Conservation (phyloP, 2,888 invertebrate genomes). For the Stomorhina lunata region DNA sequence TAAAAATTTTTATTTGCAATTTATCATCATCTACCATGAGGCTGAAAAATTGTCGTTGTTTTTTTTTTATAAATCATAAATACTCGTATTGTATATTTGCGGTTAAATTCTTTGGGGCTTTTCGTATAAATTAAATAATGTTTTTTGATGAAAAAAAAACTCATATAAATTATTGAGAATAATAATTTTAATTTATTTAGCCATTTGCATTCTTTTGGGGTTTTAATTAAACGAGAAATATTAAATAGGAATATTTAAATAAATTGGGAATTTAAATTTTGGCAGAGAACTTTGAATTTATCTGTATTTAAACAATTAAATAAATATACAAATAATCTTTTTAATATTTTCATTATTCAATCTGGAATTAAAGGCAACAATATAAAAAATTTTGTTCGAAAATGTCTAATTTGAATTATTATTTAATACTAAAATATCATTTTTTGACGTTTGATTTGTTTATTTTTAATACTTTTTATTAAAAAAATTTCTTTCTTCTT, state of each 20-base stretch:
- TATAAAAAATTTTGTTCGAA: constrained; percentile 21
- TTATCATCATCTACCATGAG: constrained; percentile 6
- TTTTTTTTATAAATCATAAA: background rate
- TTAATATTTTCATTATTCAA: background rate
- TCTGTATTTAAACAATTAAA: no score
- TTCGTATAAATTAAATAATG: background rate
- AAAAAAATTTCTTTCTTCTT: background rate
- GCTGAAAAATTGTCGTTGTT: background rate
- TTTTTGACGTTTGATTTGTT: background rate
- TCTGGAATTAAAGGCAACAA: background rate
- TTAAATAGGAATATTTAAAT: no score
- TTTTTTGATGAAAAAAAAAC: constrained; percentile 26
- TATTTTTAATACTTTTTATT: background rate
- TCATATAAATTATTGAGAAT: constrained; percentile 11
- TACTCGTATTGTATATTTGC: background rate
- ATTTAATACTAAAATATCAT: constrained; percentile 17
- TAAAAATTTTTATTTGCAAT: constrained; percentile 10
- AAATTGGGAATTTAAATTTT: no score
- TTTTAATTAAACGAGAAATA: no score
- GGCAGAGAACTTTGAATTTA: no score
- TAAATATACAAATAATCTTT: no score
- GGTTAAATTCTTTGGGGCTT: background rate
- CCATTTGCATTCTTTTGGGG: no score
- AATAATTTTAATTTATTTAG: background rate
- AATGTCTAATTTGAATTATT: constrained; percentile 17